These are phyloP conservation scores for Ochotona princeps DNA, from an alignment of 2,113 vertebrate genomes.

Conservation along the genomic window DNA sequence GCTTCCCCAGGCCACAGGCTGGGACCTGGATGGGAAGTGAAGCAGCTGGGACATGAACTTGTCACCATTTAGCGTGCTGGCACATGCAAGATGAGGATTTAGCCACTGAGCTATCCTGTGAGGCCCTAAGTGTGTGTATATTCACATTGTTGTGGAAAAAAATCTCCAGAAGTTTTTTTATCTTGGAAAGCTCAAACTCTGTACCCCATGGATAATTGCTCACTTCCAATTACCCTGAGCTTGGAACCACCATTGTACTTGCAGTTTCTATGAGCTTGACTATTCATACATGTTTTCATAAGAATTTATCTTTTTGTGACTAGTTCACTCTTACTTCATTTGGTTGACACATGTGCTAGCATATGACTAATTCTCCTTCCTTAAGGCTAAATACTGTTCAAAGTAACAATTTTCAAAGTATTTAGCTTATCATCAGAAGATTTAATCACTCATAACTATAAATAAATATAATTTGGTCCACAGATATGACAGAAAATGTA, in stretches of 20 bases:
- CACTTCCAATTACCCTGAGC: too few relatives aligned
- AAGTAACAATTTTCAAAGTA: constrained; percentile 33
- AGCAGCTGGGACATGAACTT: too few relatives aligned
- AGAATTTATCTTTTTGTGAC: constrained; percentile 5
- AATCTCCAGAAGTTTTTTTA: background rate
- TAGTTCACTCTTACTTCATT: constrained; percentile 45
- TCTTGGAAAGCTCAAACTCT: background rate
- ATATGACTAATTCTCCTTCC: background rate
- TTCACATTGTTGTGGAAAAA: background rate
- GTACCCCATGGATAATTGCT: background rate
- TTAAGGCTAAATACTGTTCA: constrained; percentile 26
- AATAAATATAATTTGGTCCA: background rate
- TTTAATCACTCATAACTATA: background rate
- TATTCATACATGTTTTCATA: background rate
- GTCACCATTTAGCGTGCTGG: too few relatives aligned
- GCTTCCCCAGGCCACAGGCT: too few relatives aligned
- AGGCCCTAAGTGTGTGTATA: background rate
- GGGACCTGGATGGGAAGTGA: too few relatives aligned
- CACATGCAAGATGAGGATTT: too few relatives aligned
- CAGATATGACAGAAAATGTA: background rate
- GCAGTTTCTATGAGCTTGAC: background rate
- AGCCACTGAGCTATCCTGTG: too few relatives aligned
- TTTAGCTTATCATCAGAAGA: background rate
- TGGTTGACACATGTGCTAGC: background rate
- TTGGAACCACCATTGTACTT: background rate